phyloP scores from a whole-genome alignment of 2,113 vertebrate genomes.

The Mormyrus lacerda region DNA sequence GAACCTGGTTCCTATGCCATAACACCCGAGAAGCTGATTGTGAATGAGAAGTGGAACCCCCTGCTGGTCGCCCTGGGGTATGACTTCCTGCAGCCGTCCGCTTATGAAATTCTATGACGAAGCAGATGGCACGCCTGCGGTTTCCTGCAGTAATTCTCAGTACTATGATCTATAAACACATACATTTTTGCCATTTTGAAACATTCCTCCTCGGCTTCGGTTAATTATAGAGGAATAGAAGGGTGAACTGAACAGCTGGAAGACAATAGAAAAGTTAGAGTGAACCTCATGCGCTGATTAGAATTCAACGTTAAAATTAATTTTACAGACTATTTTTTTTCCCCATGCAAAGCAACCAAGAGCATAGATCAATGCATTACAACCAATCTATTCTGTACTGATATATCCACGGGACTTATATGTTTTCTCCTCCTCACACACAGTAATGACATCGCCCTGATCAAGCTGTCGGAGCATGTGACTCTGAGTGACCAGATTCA shows the following conservation, averaged over 20 bases:
- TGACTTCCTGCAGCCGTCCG: conserved; percentile 12
- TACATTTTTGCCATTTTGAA: neutral
- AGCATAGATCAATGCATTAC: neutral
- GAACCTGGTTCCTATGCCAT: conserved; percentile 57
- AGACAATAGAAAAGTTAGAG: neutral
- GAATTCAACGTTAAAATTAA: neutral
- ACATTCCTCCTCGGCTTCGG: neutral
- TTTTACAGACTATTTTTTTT: neutral
- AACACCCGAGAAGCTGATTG: conserved; percentile 64
- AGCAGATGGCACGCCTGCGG: neutral
- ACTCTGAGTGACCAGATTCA: conserved; percentile 55
- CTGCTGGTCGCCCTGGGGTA: conserved; percentile 60
- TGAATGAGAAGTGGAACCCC: conserved; percentile 77
- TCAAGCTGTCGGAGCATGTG: conserved; percentile 63
- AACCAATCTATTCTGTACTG: neutral
- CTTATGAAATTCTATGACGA: neutral
- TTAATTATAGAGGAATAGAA: neutral
- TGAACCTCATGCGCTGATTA: neutral
- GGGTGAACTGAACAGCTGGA: neutral
- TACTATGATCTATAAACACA: neutral
- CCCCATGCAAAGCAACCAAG: neutral
- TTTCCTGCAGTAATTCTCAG: neutral
- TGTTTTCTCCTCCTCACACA: conserved; percentile 10
- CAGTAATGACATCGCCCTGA: conserved; percentile 65
- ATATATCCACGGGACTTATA: neutral